Percentiles rank a stretch among this genome's conserved stretches.
These are phyloP conservation scores for Exocentrus adspersus DNA, from an alignment of 2,888 invertebrate genomes.

Conservation along the genomic window DNA sequence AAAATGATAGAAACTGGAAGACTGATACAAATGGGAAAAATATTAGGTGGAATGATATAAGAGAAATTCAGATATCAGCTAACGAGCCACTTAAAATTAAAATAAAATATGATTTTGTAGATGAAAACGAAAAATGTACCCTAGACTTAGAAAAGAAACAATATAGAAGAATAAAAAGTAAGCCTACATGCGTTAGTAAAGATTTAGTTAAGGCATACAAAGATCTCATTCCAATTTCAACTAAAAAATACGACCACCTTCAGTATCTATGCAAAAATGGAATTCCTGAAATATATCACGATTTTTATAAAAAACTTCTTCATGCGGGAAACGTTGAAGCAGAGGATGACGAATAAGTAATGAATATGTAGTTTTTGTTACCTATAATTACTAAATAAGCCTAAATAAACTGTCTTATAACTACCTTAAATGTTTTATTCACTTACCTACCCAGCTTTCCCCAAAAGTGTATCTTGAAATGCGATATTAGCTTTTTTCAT, in stretches of 20 bases:
- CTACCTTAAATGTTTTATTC: background rate
- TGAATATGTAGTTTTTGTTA: background rate
- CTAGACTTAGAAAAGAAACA: background rate
- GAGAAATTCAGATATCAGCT: background rate
- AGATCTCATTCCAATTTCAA: background rate
- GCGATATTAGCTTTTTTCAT: background rate
- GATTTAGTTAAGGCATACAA: background rate
- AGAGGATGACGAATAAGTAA: background rate
- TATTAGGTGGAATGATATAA: background rate
- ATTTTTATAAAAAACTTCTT: background rate
- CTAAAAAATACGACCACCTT: background rate
- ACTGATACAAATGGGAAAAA: background rate
- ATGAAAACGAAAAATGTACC: conserved; percentile 14
- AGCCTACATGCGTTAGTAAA: too few species aligned
- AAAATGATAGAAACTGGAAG: background rate
- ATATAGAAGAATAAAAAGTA: background rate
- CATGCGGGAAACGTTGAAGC: background rate
- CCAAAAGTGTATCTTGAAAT: too few species aligned
- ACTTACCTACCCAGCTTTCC: too few species aligned
- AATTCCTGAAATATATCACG: background rate
- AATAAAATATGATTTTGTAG: conserved; percentile 7
- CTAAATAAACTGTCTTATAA: background rate
- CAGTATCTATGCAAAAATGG: background rate
- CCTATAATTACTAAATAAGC: background rate
- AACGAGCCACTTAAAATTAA: background rate